Conservation (phyloP, 2,797 vertebrate genomes). For the Chloroceryle inda region DNA sequence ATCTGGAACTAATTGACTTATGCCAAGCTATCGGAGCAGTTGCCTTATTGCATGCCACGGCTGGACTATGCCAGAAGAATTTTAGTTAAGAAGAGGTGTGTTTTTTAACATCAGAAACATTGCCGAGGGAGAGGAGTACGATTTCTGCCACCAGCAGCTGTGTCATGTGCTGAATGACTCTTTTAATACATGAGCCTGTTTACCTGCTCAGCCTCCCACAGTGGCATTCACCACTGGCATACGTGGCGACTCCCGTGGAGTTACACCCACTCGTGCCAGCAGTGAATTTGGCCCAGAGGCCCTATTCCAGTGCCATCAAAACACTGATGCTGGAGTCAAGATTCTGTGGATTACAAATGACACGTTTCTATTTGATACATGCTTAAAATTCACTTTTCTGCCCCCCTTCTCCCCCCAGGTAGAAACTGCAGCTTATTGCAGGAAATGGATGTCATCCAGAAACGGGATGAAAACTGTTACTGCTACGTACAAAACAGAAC, state of each 20-base stretch:
- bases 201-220: conserved; percentile 55
- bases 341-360: not conserved
- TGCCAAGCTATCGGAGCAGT: not conserved
- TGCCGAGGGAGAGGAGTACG: not conserved
- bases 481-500: conserved; percentile 75
- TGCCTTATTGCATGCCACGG: not conserved
- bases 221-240: not conserved
- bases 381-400: not conserved
- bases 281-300: conserved; percentile 36
- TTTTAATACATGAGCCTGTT: conserved; percentile 22
- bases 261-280: not conserved
- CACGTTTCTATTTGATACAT: not conserved
- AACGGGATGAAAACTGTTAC: conserved; percentile 67
- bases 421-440: conserved; percentile 70
- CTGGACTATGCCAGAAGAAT: not conserved
- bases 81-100: not conserved
- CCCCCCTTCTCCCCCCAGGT: conserved; percentile 12
- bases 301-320: not conserved
- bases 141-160: not conserved
- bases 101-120: not conserved
- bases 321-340: not conserved
- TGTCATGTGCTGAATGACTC: conserved; percentile 20
- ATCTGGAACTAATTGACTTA: not conserved
- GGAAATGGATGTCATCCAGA: conserved; percentile 61
- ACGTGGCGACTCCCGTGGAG: not conserved